Evolutionary conservation across 92 coral and sea anemone species (phyloP), one percentile per base, ranked within the genome.

Genomic region (Montipora capitata): DNA sequence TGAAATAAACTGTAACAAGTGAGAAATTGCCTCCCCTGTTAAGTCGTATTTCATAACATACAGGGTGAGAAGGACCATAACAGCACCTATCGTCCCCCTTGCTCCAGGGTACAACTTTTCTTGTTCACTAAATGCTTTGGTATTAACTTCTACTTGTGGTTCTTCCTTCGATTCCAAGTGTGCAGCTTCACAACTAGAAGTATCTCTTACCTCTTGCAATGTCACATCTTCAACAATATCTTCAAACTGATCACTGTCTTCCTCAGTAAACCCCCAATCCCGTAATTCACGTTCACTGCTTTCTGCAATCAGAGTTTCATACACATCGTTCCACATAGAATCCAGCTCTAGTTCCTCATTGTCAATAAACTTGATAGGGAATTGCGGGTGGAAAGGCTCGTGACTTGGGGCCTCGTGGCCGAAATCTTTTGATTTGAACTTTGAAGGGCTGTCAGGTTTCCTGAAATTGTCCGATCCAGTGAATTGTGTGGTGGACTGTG

Each of bases 1-100:
- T 17, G 85, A 77, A 16, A 91, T 35, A 49, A 92, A 61, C 58
- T 68, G 59, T 62, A 92, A 40, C 12, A 92, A 61, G 61, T 74
- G 54, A 62, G 79, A 67, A 10, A 88, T 76, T 41, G 95, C 92
- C 48, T 92, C 92, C 48, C 76, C 95, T 11, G 87, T 69, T 35
- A 92, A 40, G 80, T 87, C 68, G 73, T 39, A 80, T 72, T 77
- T 75, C 49, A 86, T 73, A 27, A 84, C 80, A 86, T 43, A 82
- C n/a, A 87, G 85, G 18, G 92, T 41, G 12, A 91, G 69, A 40
- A 91, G 72, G 58, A 91, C 91, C 86, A 87, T 92, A 40, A 74
- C 85, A 40, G 92, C 85, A 18, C 90, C 92, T 17, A 83, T 67
- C 54, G 75, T 92, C 14, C 77, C 85, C 56, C 49, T 67, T n/a